Conservation (phyloP, 2,888 invertebrate genomes). For the Hirudinaria manillensis region DNA sequence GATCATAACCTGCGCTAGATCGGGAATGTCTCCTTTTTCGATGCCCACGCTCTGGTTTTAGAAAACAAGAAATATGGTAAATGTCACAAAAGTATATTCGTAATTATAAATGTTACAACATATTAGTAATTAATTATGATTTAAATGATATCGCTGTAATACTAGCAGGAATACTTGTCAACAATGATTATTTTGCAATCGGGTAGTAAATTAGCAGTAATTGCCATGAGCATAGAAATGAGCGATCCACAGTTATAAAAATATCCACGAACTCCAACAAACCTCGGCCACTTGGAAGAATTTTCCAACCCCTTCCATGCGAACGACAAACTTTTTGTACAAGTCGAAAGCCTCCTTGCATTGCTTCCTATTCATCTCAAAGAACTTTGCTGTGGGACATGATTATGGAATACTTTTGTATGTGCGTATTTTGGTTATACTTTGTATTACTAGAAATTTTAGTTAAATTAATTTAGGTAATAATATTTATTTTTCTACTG, state of each 20-base stretch:
- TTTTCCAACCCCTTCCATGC: constrained; percentile 96
- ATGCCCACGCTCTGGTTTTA: constrained; percentile 73
- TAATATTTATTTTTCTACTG: no score
- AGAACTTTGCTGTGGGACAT: constrained; percentile 77
- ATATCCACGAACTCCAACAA: background rate
- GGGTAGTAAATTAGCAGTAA: no score
- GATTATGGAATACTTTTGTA: constrained; percentile 37
- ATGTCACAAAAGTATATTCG: background rate
- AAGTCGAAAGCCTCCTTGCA: constrained; percentile 93
- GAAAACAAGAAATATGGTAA: no score
- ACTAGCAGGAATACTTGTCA: no score
- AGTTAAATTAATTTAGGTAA: background rate
- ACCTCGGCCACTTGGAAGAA: constrained; percentile 74
- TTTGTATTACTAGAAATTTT: background rate
- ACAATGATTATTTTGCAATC: no score
- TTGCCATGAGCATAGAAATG: no score
- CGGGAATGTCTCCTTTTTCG: constrained; percentile 92
- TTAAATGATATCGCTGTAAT: no score
- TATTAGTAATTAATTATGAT: background rate
- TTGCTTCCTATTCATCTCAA: constrained; percentile 99
- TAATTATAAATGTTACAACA: background rate
- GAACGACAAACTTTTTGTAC: constrained; percentile 94
- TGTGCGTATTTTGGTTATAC: background rate
- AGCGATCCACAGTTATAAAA: no score
- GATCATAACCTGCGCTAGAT: constrained; percentile 79